Evolutionary conservation across 2,797 vertebrate genomes (phyloP).

Genomic region (Dermochelys coriacea): DNA sequence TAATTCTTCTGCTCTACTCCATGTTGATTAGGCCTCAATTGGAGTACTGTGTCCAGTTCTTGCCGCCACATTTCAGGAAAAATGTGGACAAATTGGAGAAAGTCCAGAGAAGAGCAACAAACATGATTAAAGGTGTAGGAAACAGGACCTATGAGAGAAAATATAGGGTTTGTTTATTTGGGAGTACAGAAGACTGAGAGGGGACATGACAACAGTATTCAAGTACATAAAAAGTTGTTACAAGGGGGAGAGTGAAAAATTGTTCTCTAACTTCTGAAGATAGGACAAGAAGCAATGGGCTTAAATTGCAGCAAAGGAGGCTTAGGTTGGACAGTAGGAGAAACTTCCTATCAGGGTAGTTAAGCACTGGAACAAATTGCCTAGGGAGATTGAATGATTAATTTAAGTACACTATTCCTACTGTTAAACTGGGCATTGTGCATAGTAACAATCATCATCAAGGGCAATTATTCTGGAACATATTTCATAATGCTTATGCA

Average conservation of each 20-base stretch:
- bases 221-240: not conserved
- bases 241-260: not conserved
- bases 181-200: not conserved
- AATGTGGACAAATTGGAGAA: too few relatives aligned
- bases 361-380: not conserved
- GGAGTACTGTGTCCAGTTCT: not conserved
- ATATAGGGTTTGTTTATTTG: not conserved
- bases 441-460: constrained; percentile 5
- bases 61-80: too few relatives aligned
- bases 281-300: not conserved
- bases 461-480: constrained; percentile 43
- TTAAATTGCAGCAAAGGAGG: not conserved
- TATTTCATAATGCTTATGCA: constrained; percentile 3
- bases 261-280: not conserved
- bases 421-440: constrained; percentile 21
- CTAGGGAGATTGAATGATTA: not conserved
- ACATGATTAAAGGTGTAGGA: not conserved
- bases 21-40: not conserved
- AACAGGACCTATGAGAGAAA: not conserved
- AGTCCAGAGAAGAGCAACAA: not conserved
- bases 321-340: not conserved
- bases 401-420: constrained; percentile 12
- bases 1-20: not conserved
- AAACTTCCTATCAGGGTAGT: not conserved
- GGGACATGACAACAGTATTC: not conserved